phyloP scores from a whole-genome alignment of 1,140 invertebrate genomes.

The Temnothorax nylanderi region DNA sequence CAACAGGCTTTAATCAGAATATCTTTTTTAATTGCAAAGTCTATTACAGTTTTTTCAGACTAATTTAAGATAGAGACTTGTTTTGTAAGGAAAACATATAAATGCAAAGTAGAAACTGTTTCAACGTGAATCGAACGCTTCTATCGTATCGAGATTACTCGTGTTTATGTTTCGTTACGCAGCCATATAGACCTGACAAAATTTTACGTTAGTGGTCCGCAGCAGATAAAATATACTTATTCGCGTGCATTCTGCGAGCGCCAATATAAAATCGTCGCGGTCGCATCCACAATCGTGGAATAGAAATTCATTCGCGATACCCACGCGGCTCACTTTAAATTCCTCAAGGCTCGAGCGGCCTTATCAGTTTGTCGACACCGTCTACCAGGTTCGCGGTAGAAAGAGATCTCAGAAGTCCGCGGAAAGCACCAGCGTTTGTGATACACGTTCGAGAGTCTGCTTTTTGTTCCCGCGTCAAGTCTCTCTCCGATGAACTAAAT shows the following conservation, averaged over 20 bases:
- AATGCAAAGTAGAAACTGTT: background rate
- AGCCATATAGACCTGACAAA: constrained; percentile 11
- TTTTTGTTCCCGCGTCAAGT: constrained; percentile 52
- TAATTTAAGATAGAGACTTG: background rate
- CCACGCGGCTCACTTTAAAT: constrained; percentile 70
- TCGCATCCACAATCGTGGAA: constrained; percentile 46
- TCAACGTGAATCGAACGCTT: background rate
- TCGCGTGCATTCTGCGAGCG: background rate
- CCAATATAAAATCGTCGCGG: constrained; percentile 31
- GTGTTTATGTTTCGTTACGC: constrained; percentile 5
- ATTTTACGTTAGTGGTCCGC: constrained; percentile 9
- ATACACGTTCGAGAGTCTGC: constrained; percentile 45
- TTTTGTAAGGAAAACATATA: background rate
- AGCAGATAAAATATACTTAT: constrained; percentile 7
- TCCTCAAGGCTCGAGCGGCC: constrained; percentile 48
- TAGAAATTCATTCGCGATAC: constrained; percentile 62
- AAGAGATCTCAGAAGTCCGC: constrained; percentile 64
- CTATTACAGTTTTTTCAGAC: background rate
- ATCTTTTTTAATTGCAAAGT: background rate
- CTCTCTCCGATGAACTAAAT: background rate
- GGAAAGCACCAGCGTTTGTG: constrained; percentile 23
- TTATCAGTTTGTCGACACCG: constrained; percentile 81
- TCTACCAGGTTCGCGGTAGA: constrained; percentile 60
- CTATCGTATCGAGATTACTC: background rate
- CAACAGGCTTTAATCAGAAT: background rate